Evolutionary conservation across 2,888 invertebrate genomes (phyloP), one percentile per base, ranked within the genome.

Genomic region (Elmis aenea): DNA sequence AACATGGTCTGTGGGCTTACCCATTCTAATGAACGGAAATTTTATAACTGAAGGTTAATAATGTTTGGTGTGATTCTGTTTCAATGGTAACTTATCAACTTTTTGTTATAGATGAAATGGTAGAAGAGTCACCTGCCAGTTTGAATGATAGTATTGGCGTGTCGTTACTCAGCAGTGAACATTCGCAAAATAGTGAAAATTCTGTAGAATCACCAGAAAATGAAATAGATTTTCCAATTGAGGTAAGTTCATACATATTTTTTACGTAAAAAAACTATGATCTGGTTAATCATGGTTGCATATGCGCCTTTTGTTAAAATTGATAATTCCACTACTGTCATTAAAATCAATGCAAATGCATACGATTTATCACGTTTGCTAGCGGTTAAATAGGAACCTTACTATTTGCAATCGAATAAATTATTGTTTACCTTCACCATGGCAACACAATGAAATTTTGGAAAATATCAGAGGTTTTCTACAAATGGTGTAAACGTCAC

Each of bases 1-100:
- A 23, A 58, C 58, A 16, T 67, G 66, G 65, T 55, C 59, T 13
- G 60, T 56, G 31, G 58, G 55, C 5, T 55, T 61, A 33, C 62
- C 64, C 12, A 52, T 64, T 23, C 46, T 62, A 22, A 49, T 63
- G 35, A 61, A 59, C 38, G 55, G 51, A 13, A 35, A 56, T 9
- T 36, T 57, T 20, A 49, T 55, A 13, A 38, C 55, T 23, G 54
- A 56, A 36, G 55, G 57, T 57, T 49, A 37, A 24, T 37, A 14
- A 16, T 24, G 6, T 13, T 32, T 18, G 8, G 8, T 18, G 18
- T 18, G 5, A 18, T 24, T 8, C 10, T 5, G 6, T 24, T 24
- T n/a, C 10, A 5, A 5, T 13, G 5, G 11, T 26, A 12, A 11
- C 10, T 26, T 13, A 6, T 26, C 13, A 2, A n/a, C 13, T 3